Conservation (phyloP, 2,888 invertebrate species). For the Meghimatium bilineatum region DNA sequence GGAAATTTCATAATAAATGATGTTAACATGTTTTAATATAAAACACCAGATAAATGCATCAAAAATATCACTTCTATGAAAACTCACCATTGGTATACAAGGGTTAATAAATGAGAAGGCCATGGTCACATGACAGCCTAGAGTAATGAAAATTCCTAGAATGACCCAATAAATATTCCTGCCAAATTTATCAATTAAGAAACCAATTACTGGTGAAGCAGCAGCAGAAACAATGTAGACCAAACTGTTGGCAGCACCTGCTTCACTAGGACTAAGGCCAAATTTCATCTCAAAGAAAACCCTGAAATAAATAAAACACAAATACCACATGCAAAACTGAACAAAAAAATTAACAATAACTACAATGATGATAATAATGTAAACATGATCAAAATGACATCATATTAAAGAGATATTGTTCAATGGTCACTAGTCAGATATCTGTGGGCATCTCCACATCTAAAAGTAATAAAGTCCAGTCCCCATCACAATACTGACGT, state of each 20-base stretch:
- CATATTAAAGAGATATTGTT: no score
- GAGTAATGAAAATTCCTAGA: conserved; percentile 84
- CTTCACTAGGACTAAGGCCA: conserved; percentile 83
- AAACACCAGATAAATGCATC: neutral
- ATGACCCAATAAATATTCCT: conserved; percentile 93
- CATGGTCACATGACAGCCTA: conserved; percentile 81
- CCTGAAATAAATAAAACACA: conserved; percentile 80
- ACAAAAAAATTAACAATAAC: no score
- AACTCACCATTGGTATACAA: conserved; percentile 81
- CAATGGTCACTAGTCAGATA: no score
- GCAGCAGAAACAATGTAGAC: conserved; percentile 76
- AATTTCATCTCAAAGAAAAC: conserved; percentile 93
- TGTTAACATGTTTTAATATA: no score
- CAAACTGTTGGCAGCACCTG: conserved; percentile 87
- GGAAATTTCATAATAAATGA: no score
- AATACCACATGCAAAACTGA: no score
- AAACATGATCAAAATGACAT: no score
- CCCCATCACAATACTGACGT: no score
- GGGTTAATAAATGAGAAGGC: conserved; percentile 83
- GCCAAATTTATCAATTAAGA: conserved; percentile 91
- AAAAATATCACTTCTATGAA: neutral
- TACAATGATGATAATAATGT: no score
- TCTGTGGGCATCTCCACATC: no score
- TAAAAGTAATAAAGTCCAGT: no score
- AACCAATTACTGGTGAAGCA: conserved; percentile 86